Base-by-base conservation (phyloP, 2,888 invertebrate species). In the Drosophila borealis region DNA sequence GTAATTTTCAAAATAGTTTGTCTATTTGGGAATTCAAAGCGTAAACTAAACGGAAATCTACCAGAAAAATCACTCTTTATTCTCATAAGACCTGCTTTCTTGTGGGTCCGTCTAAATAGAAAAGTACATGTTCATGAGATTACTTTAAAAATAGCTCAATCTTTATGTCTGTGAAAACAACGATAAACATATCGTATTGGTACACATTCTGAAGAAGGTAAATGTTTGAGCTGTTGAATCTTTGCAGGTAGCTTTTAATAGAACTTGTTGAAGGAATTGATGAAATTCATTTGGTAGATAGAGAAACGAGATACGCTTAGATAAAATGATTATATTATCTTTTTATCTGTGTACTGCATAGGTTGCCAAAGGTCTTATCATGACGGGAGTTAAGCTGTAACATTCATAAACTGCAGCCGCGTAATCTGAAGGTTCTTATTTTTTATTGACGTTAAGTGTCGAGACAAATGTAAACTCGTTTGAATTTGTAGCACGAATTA, bases 331-430 rank as follows among this genome's bases (percentile, higher is more conserved):
- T 14, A n/a, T 37, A 11, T 19, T 4, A 14, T 37, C 42, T 11
- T 4, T 33, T 5, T 36, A 29, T 45, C 59, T 59, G 42, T 36
- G 13, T 13, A 13, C n/a, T 25, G 9, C 29, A 14, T n/a, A 29
- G 29, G 49, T 19, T 13, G 14, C 14, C 34, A 11, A 49, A 36
- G 33, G 11, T 29, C 10, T 56, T 56, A 56, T 49, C 21, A 9
- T 13, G 34, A n/a, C 48, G 6, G 41, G 25, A 46, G 17, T 41
- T 41, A 42, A 41, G 34, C 34, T 25, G n/a, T 9, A 25, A 34
- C 14, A 11, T 19, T 36, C 25, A 36, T 63, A 48, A 36, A 59
- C 34, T 36, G 13, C 44, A 65, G 44, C 19, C 25, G 44, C 10
- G 2, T 49, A 14, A 46, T 46, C 19, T 17, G 19, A 41, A 48